Evolutionary conservation across 2,113 vertebrate species (phyloP), one percentile per base, ranked within the genome.

Genomic region (Calidris pugnax): DNA sequence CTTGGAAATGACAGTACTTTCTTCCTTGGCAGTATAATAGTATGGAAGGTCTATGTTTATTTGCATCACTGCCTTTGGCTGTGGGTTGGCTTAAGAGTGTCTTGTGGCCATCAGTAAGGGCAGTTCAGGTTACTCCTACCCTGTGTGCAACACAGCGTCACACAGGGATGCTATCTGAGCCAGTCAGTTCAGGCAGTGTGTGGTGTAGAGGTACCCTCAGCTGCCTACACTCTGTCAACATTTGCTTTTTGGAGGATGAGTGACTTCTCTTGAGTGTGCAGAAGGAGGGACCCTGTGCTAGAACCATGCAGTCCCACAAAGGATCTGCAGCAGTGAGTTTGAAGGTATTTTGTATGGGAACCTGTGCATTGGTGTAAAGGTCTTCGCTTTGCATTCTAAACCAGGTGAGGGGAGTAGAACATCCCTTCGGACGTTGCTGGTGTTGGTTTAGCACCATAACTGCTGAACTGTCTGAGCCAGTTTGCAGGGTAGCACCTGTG

Each of bases 71-170:
- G 33, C 33, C 63, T 90, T 37, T 80, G 66, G 6, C 41, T 85
- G 6, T 64, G 45, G 8, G 37, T 17, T 84, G 37, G 32, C 59
- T 85, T 21, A 51, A 92, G 47, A 28, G 41, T 78, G 4, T 69
- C 14, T 68, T 45, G 27, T 47, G 51, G 26, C 37, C 23, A 9
- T 62, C n/a, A 67, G 32, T 14, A 71, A 75, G 35, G 60, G 43
- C 47, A 69, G 26, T 64, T 92, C 41, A 39, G 56, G 16, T 63
- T 63, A 2, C 2, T 2, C 28, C 37, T 62, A 4, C 4, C 2
- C 17, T 30, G 5, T 28, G 48, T 59, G 22, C 33, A 67, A 0
- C 35, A 51, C 37, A 86, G 55, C 0, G 0, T 59, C 28, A 26
- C 0, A 0, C 41, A 50, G 60, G 64, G 28, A 57, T 51, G 32